Evolutionary conservation across 2,797 vertebrate genomes (phyloP), one percentile per base, ranked within the genome.

Genomic region (Microhierax caerulescens): DNA sequence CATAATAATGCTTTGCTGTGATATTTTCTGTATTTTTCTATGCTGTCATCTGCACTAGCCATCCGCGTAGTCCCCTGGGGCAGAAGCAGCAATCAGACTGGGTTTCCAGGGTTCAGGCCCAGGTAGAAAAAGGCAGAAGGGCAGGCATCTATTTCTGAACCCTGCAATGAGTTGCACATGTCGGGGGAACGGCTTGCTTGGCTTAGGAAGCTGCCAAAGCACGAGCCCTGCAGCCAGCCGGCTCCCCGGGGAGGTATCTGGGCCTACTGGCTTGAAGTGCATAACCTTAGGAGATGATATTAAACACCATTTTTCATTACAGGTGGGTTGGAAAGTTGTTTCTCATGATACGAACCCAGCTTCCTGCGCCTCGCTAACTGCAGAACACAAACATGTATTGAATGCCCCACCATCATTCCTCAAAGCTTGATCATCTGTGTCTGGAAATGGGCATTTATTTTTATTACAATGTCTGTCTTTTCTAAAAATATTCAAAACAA

Each of bases 381-480:
- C 78, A 50, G 75, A 56, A 41, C 65, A 28, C 32, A 74, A 91
- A 56, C 45, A 87, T 39, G 56, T 57, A 17, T 86, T 67, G 68
- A 83, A 72, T 20, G 41, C 37, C 13, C 39, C 61, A 11, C 69
- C 56, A 25, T 70, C 91, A 63, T 93, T 93, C 79, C 89, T 90
- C 57, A 70, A 85, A 88, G 61, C 51, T 74, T 77, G 43, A 39
- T 87, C 93, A 88, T 85, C 88, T 53, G 15, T 2, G 37, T 78
- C 93, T 95, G 93, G 85, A 81, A 92, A 81, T 1, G 65, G 65
- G 43, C 69, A 87, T 92, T 90, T 92, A 75, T 90, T 92, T 87
- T 85, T 85, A 74, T 77, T 88, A 61, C 78, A 48, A 63, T 74
- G 79, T 90, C 91, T 85, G 84, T 57, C 83, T 95, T 85, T 57